These are phyloP conservation scores for Athalia rosae DNA, from an alignment of 2,888 invertebrate species.

Conservation along the genomic window DNA sequence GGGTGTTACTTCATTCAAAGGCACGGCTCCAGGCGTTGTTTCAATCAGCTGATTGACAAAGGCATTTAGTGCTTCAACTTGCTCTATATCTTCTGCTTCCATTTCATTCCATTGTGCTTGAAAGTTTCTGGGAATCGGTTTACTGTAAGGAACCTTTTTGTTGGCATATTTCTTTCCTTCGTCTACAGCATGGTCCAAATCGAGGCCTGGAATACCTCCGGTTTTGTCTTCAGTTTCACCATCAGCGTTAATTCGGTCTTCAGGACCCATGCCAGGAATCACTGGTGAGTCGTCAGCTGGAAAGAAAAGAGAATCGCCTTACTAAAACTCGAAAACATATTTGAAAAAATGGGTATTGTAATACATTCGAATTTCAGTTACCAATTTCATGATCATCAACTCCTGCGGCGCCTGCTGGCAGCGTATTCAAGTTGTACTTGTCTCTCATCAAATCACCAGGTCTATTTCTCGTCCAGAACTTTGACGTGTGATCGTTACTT, in stretches of 20 bases:
- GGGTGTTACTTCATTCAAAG: slow-evolving; percentile 85
- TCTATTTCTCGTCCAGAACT: slow-evolving; percentile 99
- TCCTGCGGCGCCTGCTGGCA: slow-evolving; percentile 87
- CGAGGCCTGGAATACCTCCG: slow-evolving; percentile 88
- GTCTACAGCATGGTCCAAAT: slow-evolving; percentile 84
- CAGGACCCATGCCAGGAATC: slow-evolving; percentile 99
- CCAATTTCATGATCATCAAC: slow-evolving; percentile 83
- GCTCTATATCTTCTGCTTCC: slow-evolving; percentile 73
- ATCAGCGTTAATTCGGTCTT: slow-evolving; percentile 87
- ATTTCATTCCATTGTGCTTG: slow-evolving; percentile 97
- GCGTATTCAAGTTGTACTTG: slow-evolving; percentile 95
- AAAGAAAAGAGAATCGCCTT: slow-evolving; percentile 40
- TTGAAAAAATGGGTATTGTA: slow-evolving; percentile 9
- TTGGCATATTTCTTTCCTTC: slow-evolving; percentile 80
- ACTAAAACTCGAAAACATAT: slow-evolving; percentile 32
- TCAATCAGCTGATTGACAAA: slow-evolving; percentile 84
- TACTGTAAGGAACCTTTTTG: slow-evolving; percentile 94
- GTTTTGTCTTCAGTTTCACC: slow-evolving; percentile 68
- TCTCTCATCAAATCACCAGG: slow-evolving; percentile 99
- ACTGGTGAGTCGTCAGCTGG: slow-evolving; percentile 84
- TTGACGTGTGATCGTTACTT: slow-evolving; percentile 99
- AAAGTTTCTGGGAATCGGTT: slow-evolving; percentile 96
- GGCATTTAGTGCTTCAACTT: slow-evolving; percentile 77
- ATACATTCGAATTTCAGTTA: slow-evolving; percentile 60
- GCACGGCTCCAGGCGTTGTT: slow-evolving; percentile 87